phyloP scores from a whole-genome alignment of 2,888 invertebrate genomes.

The Chrysomela aeneicollis region DNA sequence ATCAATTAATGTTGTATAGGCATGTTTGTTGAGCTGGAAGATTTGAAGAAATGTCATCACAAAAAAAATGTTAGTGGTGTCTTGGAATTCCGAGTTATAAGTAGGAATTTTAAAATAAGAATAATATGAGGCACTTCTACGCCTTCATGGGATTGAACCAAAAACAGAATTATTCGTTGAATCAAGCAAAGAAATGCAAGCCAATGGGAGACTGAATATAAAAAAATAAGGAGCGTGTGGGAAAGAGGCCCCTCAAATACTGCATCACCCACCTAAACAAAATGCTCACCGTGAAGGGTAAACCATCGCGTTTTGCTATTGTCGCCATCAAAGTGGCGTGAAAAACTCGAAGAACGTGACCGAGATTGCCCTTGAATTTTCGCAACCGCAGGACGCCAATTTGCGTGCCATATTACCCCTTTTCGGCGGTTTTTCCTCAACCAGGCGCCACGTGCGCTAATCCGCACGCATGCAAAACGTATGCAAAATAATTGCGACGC shows the following conservation, averaged over 20 bases:
- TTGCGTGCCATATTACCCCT: constrained; percentile 52
- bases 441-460: constrained; percentile 31
- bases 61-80: no score
- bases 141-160: no score
- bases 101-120: no score
- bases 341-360: constrained; percentile 13
- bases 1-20: no score
- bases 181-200: no score
- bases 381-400: constrained; percentile 43
- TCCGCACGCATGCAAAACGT: constrained; percentile 41
- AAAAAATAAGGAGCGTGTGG: neutral
- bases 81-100: no score
- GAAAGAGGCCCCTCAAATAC: neutral
- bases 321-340: neutral
- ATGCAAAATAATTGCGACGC: constrained; percentile 56
- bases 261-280: neutral
- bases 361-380: neutral
- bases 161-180: no score
- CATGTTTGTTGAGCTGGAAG: no score
- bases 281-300: neutral
- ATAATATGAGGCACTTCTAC: no score
- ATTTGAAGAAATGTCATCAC: no score
- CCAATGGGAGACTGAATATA: no score
- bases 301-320: neutral
- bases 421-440: constrained; percentile 22